Base-by-base conservation (phyloP, 2,888 invertebrate genomes). In the Leucophenga maculata region DNA sequence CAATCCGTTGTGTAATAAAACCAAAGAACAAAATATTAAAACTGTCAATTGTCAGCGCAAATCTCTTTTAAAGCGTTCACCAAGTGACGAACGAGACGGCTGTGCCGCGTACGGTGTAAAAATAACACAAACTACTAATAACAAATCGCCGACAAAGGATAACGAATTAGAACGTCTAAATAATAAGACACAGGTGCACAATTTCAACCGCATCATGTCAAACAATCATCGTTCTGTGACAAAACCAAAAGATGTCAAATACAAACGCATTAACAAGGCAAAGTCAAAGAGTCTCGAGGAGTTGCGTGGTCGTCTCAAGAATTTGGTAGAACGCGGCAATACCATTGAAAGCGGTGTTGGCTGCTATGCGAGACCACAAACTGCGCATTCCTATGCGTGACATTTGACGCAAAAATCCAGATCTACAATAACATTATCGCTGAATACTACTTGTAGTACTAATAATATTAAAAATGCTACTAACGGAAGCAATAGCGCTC, bases 181-280 rank as follows among this genome's bases (percentile, higher is more conserved):
- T 32, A 77, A 71, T 9, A 82, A 82, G 65, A 75, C 78, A 82
- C 93, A 92, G 72, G 93, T 94, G 65, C 93, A 93, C 14, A 93
- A 93, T 1, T 94, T 94, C 89, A 95, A 95, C 88, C 90, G 96
- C 76, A 95, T 96, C 69, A 96, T 96, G 95, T 95, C 94, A n/a
- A n/a, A n/a, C 59, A 96, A 95, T 89, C 96, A 96, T 87, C 91
- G 95, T 74, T 95, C 95, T 66, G 96, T 96, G 65, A 95, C 95
- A 6, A 96, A 96, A 87, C 95, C 95, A 75, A 95, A 95, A 89
- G 96, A 96, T 86, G 95, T 96, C 44, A 96, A 96, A 89, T 96
- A 95, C 89, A 95, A 95, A 87, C 91, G 95, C 84, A 96, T 95
- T 87, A 96, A 95, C 86, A 95, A 96, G 87, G 95, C 95, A 6